Evolutionary conservation across 2,888 invertebrate genomes (phyloP).

Genomic region (Drosophila robusta): DNA sequence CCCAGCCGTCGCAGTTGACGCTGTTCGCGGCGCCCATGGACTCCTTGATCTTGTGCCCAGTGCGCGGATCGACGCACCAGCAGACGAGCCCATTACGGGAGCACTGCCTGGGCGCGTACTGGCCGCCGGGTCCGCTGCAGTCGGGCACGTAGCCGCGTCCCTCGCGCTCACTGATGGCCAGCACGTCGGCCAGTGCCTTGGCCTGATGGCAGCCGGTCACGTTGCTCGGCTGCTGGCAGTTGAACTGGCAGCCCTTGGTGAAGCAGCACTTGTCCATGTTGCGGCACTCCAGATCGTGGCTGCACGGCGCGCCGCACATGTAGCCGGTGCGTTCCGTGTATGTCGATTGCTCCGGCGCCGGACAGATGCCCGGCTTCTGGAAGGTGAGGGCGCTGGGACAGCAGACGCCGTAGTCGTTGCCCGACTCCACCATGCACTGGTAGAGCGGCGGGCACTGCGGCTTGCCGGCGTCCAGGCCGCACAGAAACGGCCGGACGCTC

Average conservation of each 20-base stretch:
- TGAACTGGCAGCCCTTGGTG: slow-evolving; percentile 90
- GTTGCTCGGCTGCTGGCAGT: slow-evolving; percentile 91
- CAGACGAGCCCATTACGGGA: slow-evolving; percentile 94
- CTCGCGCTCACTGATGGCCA: slow-evolving; percentile 91
- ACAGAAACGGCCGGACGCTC: slow-evolving; percentile 91
- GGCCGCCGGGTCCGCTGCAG: slow-evolving; percentile 89
- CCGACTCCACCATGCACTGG: slow-evolving; percentile 91
- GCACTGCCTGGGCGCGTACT: slow-evolving; percentile 91
- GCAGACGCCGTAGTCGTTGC: slow-evolving; percentile 95
- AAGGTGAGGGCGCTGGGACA: slow-evolving; percentile 92
- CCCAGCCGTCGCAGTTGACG: slow-evolving; percentile 87
- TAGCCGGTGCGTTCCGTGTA: slow-evolving; percentile 83
- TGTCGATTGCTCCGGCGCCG: slow-evolving; percentile 85
- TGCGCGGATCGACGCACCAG: slow-evolving; percentile 92
- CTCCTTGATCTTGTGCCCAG: slow-evolving; percentile 91
- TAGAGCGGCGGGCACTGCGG: slow-evolving; percentile 94
- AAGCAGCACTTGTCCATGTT: slow-evolving; percentile 93
- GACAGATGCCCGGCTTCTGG: slow-evolving; percentile 92
- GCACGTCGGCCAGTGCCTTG: slow-evolving; percentile 90
- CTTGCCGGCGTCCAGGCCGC: slow-evolving; percentile 92
- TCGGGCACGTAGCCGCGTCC: slow-evolving; percentile 94
- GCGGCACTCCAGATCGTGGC: slow-evolving; percentile 92
- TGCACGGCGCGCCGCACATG: slow-evolving; percentile 89
- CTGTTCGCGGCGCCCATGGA: slow-evolving; percentile 91
- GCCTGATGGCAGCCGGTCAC: slow-evolving; percentile 92